phyloP scores from a whole-genome alignment of 2,797 vertebrate species.

The Rhinella marina region DNA sequence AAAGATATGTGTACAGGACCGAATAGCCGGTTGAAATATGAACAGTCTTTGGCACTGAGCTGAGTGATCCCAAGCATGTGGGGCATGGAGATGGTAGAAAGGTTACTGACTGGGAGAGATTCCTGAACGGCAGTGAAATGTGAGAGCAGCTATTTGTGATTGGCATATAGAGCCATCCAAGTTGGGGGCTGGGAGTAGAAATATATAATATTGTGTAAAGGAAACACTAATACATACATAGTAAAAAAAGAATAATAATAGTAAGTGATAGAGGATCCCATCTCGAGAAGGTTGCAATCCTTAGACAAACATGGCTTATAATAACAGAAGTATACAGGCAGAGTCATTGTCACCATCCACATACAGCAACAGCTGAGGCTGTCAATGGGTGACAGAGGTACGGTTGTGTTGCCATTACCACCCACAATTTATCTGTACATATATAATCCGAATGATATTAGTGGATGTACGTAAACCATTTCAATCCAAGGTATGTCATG shows the following conservation, averaged over 20 bases:
- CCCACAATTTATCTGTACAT: neutral
- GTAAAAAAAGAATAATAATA: neutral
- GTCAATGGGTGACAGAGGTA: neutral
- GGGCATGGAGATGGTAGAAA: slow-evolving; percentile 56
- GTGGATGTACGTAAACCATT: neutral
- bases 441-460: neutral
- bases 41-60: slow-evolving; percentile 35
- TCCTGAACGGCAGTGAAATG: slow-evolving; percentile 60
- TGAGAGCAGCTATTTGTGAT: slow-evolving; percentile 61
- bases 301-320: neutral
- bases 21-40: slow-evolving; percentile 30
- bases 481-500: neutral
- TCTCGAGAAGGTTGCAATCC: neutral
- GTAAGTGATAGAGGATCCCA: neutral
- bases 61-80: slow-evolving; percentile 52
- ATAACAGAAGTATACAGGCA: neutral
- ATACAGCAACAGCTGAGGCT: slow-evolving; percentile 18
- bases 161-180: slow-evolving; percentile 37
- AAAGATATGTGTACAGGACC: neutral
- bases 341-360: neutral
- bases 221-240: neutral
- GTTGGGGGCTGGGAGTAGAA: slow-evolving; percentile 38
- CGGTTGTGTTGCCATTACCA: neutral
- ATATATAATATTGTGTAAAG: neutral
- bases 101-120: slow-evolving; percentile 61